Conservation (phyloP, 1,140 invertebrate species). For the Euwallacea similis region DNA sequence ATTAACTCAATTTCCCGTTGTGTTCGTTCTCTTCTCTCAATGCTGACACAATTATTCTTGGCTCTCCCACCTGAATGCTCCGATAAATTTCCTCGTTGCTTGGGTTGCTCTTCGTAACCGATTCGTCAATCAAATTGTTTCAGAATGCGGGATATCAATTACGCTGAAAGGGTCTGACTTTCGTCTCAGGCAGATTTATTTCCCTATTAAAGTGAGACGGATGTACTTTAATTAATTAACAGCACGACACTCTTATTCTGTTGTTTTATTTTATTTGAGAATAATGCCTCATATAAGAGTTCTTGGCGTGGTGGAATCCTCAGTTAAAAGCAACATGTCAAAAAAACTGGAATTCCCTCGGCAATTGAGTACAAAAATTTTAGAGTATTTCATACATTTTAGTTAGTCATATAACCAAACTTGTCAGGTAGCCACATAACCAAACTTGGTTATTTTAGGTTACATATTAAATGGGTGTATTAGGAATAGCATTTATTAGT, state of each 20-base stretch:
- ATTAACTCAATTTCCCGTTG: background rate
- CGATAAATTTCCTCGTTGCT: slow-evolving; percentile 12
- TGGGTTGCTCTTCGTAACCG: slow-evolving; percentile 15
- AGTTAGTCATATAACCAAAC: too few species aligned
- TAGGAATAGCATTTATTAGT: too few species aligned
- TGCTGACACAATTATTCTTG: slow-evolving; percentile 2
- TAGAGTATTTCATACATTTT: too few species aligned
- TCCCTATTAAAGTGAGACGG: slow-evolving; percentile 2
- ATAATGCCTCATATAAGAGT: too few species aligned
- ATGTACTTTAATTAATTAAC: background rate
- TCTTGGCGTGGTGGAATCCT: too few species aligned
- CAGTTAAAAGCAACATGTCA: too few species aligned
- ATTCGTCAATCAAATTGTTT: slow-evolving; percentile 21
- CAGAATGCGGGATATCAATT: slow-evolving; percentile 17
- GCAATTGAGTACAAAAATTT: too few species aligned
- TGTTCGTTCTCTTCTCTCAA: slow-evolving; percentile 1
- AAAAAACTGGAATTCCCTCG: too few species aligned
- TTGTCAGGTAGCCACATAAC: too few species aligned
- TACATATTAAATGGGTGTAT: too few species aligned
- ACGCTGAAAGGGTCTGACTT: slow-evolving; percentile 16
- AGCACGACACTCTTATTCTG: background rate
- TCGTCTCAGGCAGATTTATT: slow-evolving; percentile 1
- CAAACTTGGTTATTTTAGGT: too few species aligned
- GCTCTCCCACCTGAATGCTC: slow-evolving; percentile 1
- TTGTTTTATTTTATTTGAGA: too few species aligned